A percentile compares a stretch with the other conserved stretches of the same genome.
Conservation (phyloP, 2,888 invertebrate species). For the Xanthia icteritia region DNA sequence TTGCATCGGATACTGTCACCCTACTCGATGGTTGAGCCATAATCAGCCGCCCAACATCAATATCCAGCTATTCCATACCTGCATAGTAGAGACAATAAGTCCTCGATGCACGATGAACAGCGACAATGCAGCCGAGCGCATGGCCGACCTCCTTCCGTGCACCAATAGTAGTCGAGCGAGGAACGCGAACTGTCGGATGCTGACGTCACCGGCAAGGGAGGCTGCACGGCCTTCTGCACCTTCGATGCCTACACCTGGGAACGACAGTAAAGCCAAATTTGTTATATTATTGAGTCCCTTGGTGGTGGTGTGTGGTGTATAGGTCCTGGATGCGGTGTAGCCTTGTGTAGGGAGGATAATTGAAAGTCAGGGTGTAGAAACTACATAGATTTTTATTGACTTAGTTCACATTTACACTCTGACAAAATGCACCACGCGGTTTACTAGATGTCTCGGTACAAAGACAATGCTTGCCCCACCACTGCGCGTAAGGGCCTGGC, state of each 20-base stretch:
- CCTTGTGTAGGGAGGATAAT: too few species aligned
- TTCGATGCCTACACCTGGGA: conserved; percentile 95
- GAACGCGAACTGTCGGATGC: conserved; percentile 96
- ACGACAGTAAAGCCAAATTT: background rate
- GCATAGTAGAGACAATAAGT: conserved; percentile 99
- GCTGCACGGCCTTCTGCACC: conserved; percentile 97
- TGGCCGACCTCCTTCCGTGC: conserved; percentile 97
- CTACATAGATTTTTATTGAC: too few species aligned
- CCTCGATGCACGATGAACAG: conserved; percentile 99
- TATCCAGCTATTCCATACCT: conserved; percentile 76
- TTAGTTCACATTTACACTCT: too few species aligned
- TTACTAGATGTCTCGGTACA: too few species aligned
- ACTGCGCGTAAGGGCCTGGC: too few species aligned
- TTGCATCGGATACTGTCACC: background rate
- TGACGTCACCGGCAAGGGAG: conserved; percentile 99
- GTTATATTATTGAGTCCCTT: too few species aligned
- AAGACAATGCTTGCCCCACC: too few species aligned
- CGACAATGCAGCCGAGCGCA: conserved; percentile 98
- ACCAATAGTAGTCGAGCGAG: conserved; percentile 96
- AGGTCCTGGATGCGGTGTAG: too few species aligned
- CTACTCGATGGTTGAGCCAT: background rate
- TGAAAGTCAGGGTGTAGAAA: too few species aligned
- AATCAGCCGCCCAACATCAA: background rate
- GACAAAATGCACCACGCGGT: too few species aligned
- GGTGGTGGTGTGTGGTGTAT: too few species aligned